Conservation (phyloP, 2,113 vertebrate species). For the Sorex araneus region DNA sequence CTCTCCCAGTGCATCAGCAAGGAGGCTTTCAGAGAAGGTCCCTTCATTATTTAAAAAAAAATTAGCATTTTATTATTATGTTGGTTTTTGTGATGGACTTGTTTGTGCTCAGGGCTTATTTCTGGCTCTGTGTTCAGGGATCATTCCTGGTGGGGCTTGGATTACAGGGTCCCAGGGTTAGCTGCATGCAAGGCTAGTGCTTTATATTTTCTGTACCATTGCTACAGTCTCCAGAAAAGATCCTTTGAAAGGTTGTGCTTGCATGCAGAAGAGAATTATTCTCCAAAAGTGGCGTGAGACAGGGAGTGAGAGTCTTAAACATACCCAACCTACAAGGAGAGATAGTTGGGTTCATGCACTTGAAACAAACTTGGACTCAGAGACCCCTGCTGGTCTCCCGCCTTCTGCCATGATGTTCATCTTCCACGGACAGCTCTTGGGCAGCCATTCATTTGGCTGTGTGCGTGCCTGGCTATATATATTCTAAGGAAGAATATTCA, state of each 20-base stretch:
- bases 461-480: neutral
- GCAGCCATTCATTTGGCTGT: neutral
- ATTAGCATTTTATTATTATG: too few species aligned
- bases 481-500: neutral
- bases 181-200: too few species aligned
- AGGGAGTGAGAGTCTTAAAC: neutral
- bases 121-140: too few species aligned
- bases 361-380: neutral
- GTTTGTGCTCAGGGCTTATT: neutral
- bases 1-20: neutral
- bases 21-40: constrained; percentile 1
- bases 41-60: too few species aligned
- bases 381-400: neutral
- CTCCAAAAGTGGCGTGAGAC: constrained; percentile 34
- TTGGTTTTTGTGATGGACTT: too few species aligned
- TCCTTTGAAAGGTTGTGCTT: neutral
- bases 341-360: neutral
- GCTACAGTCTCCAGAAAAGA: neutral
- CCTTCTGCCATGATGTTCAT: neutral
- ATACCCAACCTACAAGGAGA: neutral
- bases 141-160: too few species aligned
- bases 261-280: neutral
- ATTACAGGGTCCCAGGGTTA: too few species aligned
- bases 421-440: neutral
- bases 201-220: too few species aligned